These are phyloP conservation scores for Thryonomys swinderianus DNA, from an alignment of 2,113 vertebrate species.

Conservation along the genomic window DNA sequence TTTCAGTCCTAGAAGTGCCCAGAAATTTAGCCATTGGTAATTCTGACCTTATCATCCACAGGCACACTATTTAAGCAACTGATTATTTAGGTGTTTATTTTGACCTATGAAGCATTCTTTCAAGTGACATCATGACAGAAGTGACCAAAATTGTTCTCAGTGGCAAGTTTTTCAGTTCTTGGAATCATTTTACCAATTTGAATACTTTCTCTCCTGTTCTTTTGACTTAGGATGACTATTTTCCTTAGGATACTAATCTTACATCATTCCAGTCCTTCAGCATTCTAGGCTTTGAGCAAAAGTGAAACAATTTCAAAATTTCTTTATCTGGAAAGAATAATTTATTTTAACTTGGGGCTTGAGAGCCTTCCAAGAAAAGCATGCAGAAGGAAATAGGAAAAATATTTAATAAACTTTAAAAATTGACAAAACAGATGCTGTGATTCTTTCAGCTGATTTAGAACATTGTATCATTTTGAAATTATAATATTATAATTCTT, in stretches of 20 bases:
- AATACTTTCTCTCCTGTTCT: neutral
- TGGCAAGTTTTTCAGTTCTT: neutral
- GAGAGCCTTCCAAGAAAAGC: slow-evolving; percentile 44
- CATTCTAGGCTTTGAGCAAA: neutral
- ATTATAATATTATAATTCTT: slow-evolving; percentile 22
- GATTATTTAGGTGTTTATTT: neutral
- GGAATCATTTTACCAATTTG: neutral
- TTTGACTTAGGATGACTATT: neutral
- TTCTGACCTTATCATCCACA: neutral
- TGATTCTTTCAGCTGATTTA: slow-evolving; percentile 14
- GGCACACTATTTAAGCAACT: neutral
- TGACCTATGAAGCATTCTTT: neutral
- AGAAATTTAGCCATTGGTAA: neutral
- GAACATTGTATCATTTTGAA: slow-evolving; percentile 62
- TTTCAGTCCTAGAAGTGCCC: neutral
- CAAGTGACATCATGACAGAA: neutral
- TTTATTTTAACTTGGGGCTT: slow-evolving; percentile 40
- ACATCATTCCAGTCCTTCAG: neutral
- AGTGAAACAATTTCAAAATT: slow-evolving; percentile 48
- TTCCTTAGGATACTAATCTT: slow-evolving; percentile 14
- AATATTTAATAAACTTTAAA: slow-evolving; percentile 57
- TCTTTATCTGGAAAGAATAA: slow-evolving; percentile 22
- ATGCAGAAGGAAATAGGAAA: neutral
- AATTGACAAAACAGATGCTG: slow-evolving; percentile 34
- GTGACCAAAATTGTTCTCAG: slow-evolving; percentile 6